Conservation (phyloP, 2,797 vertebrate species). For the Eurystomus glaucurus region DNA sequence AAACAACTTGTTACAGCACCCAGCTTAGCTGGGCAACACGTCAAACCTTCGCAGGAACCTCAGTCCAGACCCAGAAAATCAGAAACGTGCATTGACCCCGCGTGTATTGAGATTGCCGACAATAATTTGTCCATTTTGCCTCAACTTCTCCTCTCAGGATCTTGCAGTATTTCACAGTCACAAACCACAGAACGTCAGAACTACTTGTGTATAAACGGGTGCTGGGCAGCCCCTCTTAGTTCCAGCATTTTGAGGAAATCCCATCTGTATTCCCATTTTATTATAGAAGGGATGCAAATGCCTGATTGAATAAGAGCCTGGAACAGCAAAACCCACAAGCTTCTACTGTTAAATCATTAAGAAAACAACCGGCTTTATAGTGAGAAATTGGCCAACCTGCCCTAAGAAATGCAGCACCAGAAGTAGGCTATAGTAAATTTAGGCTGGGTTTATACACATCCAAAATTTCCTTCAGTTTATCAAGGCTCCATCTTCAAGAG, state of each 20-base stretch:
- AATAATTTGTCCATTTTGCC: neutral
- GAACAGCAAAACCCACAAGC: neutral
- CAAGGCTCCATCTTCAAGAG: neutral
- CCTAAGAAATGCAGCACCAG: neutral
- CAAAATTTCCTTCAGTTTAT: neutral
- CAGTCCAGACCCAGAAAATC: neutral
- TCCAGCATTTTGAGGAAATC: neutral
- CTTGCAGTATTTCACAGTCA: neutral
- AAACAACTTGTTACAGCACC: neutral
- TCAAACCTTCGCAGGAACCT: neutral
- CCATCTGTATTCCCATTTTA: neutral
- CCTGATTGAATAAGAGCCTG: neutral
- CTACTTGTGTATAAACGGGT: rapidly evolving
- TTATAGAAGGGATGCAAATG: rapidly evolving
- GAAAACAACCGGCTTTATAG: neutral
- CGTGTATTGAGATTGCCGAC: rapidly evolving
- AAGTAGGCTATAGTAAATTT: neutral
- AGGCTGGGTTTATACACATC: neutral
- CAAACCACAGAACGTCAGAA: neutral
- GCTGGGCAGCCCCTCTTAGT: neutral
- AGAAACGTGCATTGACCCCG: neutral
- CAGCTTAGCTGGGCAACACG: neutral
- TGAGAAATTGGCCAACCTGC: neutral
- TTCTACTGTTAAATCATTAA: neutral
- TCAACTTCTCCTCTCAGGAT: neutral